These are phyloP conservation scores for Scomberomorus guttatus DNA, from an alignment of 2,797 vertebrate genomes.

Conservation along the genomic window DNA sequence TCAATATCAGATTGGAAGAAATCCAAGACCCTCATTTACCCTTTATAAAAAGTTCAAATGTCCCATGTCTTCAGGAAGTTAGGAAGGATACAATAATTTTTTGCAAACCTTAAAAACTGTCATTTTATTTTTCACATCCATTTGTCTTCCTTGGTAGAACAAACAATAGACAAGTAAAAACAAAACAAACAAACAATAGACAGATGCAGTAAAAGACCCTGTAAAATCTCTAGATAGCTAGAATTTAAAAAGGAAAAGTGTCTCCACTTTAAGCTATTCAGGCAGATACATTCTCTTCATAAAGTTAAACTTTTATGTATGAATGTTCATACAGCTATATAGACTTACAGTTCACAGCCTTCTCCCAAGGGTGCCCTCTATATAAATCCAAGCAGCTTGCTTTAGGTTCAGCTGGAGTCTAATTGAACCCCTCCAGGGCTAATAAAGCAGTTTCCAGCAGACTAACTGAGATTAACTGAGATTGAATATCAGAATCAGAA, in stretches of 20 bases:
- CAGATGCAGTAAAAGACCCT: neutral
- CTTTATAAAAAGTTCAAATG: constrained; percentile 9
- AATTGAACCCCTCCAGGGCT: constrained; percentile 17
- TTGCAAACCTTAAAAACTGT: neutral
- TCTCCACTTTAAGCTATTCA: neutral
- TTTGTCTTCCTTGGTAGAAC: neutral
- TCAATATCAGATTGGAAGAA: constrained; percentile 1
- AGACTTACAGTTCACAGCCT: constrained; percentile 15
- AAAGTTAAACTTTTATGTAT: constrained; percentile 12
- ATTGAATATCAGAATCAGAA: too few relatives aligned
- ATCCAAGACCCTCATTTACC: neutral
- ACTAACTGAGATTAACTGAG: constrained; percentile 12
- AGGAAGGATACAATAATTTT: neutral
- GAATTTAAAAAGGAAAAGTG: neutral
- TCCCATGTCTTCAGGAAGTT: neutral
- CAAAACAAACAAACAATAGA: neutral
- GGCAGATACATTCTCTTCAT: neutral
- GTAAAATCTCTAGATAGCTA: neutral
- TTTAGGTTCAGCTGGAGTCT: constrained; percentile 17
- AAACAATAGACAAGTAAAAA: neutral
- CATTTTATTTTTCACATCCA: neutral
- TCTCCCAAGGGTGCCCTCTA: constrained; percentile 11
- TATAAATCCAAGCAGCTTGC: constrained; percentile 26
- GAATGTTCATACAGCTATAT: constrained; percentile 10
- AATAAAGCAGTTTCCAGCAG: constrained; percentile 18